Conservation (phyloP, 2,888 invertebrate genomes). For the Acleris laterana region DNA sequence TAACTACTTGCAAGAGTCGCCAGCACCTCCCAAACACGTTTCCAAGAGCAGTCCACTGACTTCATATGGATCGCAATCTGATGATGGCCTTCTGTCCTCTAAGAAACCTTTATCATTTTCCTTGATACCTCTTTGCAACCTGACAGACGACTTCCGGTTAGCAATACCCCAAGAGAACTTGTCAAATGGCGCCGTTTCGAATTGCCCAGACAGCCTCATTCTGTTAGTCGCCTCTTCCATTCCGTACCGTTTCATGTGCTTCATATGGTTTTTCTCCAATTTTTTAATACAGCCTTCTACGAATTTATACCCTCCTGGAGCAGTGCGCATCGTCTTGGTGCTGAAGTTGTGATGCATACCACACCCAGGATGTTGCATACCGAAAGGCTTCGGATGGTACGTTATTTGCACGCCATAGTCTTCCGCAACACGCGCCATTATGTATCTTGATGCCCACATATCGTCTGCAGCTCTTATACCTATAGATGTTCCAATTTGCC, state of each 20-base stretch:
- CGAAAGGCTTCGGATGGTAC: constrained; percentile 89
- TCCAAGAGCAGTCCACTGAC: constrained; percentile 81
- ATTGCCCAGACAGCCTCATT: constrained; percentile 95
- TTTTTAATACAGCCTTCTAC: constrained; percentile 97
- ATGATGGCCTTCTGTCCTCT: constrained; percentile 96
- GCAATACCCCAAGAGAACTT: constrained; percentile 96
- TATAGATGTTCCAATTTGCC: constrained; percentile 94
- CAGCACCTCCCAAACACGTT: constrained; percentile 55
- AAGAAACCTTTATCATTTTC: constrained; percentile 95
- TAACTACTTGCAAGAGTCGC: constrained; percentile 5
- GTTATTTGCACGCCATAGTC: constrained; percentile 91
- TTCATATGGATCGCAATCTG: constrained; percentile 94
- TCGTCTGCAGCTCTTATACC: constrained; percentile 93
- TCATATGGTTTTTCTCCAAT: constrained; percentile 93
- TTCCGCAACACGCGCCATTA: constrained; percentile 92
- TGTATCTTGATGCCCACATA: constrained; percentile 93
- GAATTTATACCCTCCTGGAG: constrained; percentile 88
- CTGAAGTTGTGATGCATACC: constrained; percentile 97
- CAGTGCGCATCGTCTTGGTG: constrained; percentile 91
- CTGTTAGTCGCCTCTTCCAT: constrained; percentile 96
- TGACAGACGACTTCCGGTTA: constrained; percentile 95
- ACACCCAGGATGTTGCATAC: constrained; percentile 93
- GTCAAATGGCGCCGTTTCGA: constrained; percentile 97
- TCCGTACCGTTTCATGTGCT: constrained; percentile 97
- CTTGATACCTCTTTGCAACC: constrained; percentile 94